These are phyloP conservation scores for Enhydra lutris DNA, from an alignment of 2,113 vertebrate genomes.

Conservation along the genomic window DNA sequence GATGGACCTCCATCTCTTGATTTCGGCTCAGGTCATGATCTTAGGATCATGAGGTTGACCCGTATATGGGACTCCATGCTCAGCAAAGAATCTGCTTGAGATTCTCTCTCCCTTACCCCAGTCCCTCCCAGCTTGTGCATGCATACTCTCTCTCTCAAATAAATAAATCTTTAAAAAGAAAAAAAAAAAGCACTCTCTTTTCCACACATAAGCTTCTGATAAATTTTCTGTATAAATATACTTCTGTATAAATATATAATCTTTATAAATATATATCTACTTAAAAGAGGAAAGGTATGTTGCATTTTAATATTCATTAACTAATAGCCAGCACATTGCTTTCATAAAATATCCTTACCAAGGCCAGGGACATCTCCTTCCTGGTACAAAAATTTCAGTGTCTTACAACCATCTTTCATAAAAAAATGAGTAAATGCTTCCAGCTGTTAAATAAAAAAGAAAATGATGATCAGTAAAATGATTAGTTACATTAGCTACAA, in stretches of 20 bases:
- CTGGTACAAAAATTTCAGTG: constrained; percentile 88
- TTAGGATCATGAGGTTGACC: not conserved
- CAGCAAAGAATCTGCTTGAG: not conserved
- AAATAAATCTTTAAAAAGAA: not conserved
- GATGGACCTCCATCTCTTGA: not conserved
- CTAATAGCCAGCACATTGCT: not conserved
- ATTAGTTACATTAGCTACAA: not conserved
- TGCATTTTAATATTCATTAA: not conserved
- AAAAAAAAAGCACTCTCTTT: not conserved
- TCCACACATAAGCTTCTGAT: not conserved
- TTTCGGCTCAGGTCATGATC: not conserved
- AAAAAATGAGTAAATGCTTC: constrained; percentile 85
- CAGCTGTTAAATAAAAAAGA: constrained; percentile 81
- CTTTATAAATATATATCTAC: not conserved
- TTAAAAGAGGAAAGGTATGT: not conserved
- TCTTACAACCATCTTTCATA: constrained; percentile 82
- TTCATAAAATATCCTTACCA: constrained; percentile 79
- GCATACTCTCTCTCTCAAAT: not conserved
- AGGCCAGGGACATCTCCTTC: constrained; percentile 82
- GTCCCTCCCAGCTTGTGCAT: not conserved
- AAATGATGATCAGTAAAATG: constrained; percentile 1
- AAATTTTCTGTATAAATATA: constrained; percentile 23
- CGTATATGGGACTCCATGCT: not conserved
- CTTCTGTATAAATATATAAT: not conserved
- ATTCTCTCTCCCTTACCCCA: not conserved